Conservation (phyloP, 2,113 vertebrate species). For the cattle (Bos taurus) region DNA sequence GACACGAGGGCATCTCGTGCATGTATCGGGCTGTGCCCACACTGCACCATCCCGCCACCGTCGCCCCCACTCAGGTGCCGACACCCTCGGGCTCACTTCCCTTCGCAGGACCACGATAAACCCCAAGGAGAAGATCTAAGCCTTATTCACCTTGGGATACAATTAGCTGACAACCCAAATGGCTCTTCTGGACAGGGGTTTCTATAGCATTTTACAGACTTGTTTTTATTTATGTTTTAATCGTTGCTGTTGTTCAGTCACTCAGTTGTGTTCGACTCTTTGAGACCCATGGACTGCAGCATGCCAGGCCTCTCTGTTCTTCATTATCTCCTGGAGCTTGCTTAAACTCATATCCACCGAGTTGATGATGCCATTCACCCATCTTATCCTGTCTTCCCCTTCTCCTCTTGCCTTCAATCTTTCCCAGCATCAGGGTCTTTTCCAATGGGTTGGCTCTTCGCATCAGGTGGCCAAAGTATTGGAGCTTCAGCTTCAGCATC, state of each 20-base stretch:
- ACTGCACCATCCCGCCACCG: rapidly evolving
- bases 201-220: background rate
- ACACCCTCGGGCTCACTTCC: rapidly evolving
- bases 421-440: background rate
- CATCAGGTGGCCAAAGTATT: background rate
- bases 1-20: rapidly evolving
- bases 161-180: rapidly evolving
- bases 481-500: background rate
- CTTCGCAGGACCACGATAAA: rapidly evolving
- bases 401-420: background rate
- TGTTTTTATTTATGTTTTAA: rapidly evolving
- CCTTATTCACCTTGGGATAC: no score
- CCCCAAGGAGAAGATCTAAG: rapidly evolving
- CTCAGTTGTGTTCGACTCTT: background rate
- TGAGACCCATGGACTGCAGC: background rate
- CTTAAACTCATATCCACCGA: background rate
- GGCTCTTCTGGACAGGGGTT: no score
- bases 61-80: background rate
- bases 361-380: background rate
- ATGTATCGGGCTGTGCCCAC: rapidly evolving
- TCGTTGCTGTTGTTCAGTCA: background rate
- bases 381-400: rapidly evolving
- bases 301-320: background rate
- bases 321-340: background rate
- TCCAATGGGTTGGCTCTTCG: background rate